phyloP scores from a whole-genome alignment of 1,140 invertebrate species.

The Macrobrachium rosenbergii region DNA sequence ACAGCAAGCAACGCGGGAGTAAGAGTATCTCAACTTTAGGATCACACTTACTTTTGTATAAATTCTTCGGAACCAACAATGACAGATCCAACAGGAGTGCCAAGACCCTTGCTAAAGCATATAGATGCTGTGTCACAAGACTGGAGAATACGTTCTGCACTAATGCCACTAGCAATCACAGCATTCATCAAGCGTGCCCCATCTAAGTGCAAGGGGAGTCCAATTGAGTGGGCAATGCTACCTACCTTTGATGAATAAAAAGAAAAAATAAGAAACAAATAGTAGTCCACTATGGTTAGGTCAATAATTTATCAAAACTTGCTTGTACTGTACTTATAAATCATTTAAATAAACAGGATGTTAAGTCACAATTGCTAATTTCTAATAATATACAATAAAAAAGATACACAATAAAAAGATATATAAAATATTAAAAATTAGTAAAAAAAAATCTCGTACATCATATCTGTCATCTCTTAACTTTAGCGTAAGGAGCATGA shows the following conservation, averaged over 20 bases:
- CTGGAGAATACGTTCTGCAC: constrained; percentile 76
- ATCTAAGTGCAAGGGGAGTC: constrained; percentile 89
- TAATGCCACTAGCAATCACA: constrained; percentile 76
- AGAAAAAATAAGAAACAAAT: no score
- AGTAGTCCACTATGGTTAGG: no score
- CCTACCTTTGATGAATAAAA: constrained; percentile 72
- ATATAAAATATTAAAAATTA: no score
- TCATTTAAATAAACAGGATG: no score
- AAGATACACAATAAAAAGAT: no score
- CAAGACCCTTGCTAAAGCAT: constrained; percentile 90
- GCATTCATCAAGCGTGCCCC: constrained; percentile 94
- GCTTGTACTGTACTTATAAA: no score
- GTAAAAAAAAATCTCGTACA: no score
- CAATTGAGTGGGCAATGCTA: constrained; percentile 76
- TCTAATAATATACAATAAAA: no score
- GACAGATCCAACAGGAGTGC: constrained; percentile 90
- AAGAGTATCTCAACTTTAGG: neutral
- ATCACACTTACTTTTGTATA: constrained; percentile 78
- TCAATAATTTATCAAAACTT: no score
- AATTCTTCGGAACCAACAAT: constrained; percentile 85
- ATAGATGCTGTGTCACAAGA: constrained; percentile 85
- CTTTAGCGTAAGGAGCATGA: no score
- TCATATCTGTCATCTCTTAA: no score
- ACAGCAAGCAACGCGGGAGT: neutral
- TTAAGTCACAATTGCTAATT: no score